These are phyloP conservation scores for Thereva nobilitata DNA, from an alignment of 2,888 invertebrate species.

Conservation along the genomic window DNA sequence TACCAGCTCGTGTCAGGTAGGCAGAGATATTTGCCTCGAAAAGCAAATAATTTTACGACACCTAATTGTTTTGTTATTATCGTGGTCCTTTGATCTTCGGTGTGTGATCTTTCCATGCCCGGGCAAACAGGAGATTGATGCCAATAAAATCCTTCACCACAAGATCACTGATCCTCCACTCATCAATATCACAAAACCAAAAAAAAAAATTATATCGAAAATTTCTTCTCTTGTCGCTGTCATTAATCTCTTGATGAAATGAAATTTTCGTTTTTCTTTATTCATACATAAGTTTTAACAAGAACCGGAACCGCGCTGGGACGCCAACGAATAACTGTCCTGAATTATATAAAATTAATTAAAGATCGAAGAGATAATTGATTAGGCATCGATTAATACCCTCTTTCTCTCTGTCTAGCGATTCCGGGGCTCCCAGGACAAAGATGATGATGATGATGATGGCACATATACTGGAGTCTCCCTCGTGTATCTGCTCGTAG, in stretches of 20 bases:
- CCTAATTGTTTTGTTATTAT: not conserved
- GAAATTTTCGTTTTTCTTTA: not conserved
- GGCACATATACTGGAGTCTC: too few relatives aligned
- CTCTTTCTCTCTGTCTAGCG: constrained; percentile 46
- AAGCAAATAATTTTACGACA: constrained; percentile 5
- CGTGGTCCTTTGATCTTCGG: not conserved
- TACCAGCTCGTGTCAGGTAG: not conserved
- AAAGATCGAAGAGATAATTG: constrained; percentile 60
- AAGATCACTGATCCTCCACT: not conserved
- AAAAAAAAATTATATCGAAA: not conserved
- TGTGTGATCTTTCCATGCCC: too few relatives aligned
- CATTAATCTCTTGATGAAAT: constrained; percentile 23
- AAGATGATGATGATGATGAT: too few relatives aligned
- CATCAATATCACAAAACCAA: constrained; percentile 1
- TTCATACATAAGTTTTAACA: not conserved
- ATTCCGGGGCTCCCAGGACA: not conserved
- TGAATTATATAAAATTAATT: constrained; percentile 56
- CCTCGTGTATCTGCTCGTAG: not conserved
- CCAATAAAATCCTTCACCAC: constrained; percentile 3
- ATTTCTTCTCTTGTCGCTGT: constrained; percentile 25
- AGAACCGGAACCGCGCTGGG: constrained; percentile 34
- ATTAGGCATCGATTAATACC: constrained; percentile 58
- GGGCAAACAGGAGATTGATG: not conserved
- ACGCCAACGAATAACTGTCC: constrained; percentile 35
- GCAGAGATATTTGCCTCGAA: constrained; percentile 3